Conservation (phyloP, 2,888 invertebrate species). For the Machimus rusticus region DNA sequence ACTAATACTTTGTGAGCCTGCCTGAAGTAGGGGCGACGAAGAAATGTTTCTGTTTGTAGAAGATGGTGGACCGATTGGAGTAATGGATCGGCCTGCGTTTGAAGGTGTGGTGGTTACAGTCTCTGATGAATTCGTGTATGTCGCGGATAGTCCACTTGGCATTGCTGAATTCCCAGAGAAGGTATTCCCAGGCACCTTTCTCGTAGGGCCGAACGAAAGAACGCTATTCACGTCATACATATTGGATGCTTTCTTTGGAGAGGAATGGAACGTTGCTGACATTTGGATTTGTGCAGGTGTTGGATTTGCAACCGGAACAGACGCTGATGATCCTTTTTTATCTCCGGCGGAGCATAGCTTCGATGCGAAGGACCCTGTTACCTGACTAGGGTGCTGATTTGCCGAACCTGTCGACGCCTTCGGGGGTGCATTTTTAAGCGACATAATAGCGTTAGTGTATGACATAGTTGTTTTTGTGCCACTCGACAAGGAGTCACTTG, state of each 20-base stretch:
- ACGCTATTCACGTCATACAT: slow-evolving; percentile 19
- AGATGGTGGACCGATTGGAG: slow-evolving; percentile 60
- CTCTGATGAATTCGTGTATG: slow-evolving; percentile 42
- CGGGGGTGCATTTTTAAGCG: slow-evolving; percentile 61
- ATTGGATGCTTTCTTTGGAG: slow-evolving; percentile 41
- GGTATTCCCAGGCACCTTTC: slow-evolving; percentile 53
- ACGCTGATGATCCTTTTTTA: slow-evolving; percentile 43
- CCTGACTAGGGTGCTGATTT: slow-evolving; percentile 45
- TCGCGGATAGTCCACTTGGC: slow-evolving; percentile 54
- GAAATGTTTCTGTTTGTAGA: slow-evolving; percentile 50
- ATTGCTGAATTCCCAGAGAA: slow-evolving; percentile 58
- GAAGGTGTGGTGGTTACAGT: slow-evolving; percentile 51
- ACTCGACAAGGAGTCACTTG: slow-evolving; percentile 48
- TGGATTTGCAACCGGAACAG: background rate
- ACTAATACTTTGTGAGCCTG: background rate
- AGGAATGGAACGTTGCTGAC: slow-evolving; percentile 51
- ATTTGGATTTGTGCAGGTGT: slow-evolving; percentile 19
- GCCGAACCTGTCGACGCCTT: slow-evolving; percentile 53
- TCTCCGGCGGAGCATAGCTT: slow-evolving; percentile 59
- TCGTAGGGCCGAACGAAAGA: slow-evolving; percentile 47
- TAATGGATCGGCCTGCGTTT: slow-evolving; percentile 54
- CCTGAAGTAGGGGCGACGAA: slow-evolving; percentile 49
- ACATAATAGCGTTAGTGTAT: slow-evolving; percentile 67
- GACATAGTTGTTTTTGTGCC: slow-evolving; percentile 67
- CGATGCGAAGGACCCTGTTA: slow-evolving; percentile 62